A percentile compares a stretch with the other conserved stretches of the same genome.
Evolutionary conservation across 2,113 vertebrate genomes (phyloP).

Genomic region (Lanius collurio): DNA sequence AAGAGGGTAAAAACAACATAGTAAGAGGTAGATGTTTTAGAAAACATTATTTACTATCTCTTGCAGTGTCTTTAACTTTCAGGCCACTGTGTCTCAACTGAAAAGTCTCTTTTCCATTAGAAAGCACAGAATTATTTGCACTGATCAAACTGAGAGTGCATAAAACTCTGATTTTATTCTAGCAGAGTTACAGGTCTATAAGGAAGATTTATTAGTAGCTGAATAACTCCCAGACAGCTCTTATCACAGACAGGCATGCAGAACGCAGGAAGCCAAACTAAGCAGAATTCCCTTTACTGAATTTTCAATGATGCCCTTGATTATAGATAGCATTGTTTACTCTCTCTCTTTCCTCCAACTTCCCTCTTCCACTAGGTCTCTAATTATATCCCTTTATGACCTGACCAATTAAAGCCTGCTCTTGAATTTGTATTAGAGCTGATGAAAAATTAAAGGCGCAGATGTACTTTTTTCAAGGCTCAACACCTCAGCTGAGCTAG

Average conservation of each 20-base stretch:
- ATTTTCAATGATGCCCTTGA: conserved; percentile 69
- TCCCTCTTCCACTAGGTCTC: conserved; percentile 48
- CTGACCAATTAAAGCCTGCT: conserved; percentile 57
- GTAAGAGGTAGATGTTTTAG: background rate
- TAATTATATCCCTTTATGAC: conserved; percentile 66
- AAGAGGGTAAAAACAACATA: background rate
- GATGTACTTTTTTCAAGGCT: conserved; percentile 30
- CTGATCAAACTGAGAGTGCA: conserved; percentile 25
- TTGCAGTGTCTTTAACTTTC: background rate
- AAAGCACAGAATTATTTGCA: conserved; percentile 12
- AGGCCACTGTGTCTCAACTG: background rate
- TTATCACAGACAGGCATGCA: conserved; percentile 63
- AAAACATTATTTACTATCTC: background rate
- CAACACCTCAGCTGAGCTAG: background rate
- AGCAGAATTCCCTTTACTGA: conserved; percentile 64
- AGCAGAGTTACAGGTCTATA: conserved; percentile 6
- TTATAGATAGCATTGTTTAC: conserved; percentile 72
- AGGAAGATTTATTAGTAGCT: conserved; percentile 62
- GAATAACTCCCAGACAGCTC: conserved; percentile 61
- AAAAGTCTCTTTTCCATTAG: background rate
- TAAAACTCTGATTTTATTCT: conserved; percentile 44
- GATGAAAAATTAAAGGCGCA: conserved; percentile 70
- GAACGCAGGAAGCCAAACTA: conserved; percentile 55
- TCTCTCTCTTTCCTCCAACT: conserved; percentile 33
- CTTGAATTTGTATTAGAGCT: conserved; percentile 58